These are phyloP conservation scores for Stenodera caucasica DNA, from an alignment of 2,888 invertebrate genomes.

Conservation along the genomic window DNA sequence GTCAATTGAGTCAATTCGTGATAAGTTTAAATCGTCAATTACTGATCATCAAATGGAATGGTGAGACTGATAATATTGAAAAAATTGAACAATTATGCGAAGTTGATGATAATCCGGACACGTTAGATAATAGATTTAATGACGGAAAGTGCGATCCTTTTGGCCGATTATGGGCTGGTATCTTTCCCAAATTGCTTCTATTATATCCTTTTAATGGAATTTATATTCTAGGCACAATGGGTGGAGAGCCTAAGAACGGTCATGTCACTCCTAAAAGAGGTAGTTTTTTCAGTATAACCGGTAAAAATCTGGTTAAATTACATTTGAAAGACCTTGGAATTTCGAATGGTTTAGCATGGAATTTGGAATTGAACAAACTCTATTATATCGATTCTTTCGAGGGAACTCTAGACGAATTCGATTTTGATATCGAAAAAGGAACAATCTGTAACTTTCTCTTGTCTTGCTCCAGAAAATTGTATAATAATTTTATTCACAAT, in stretches of 20 bases:
- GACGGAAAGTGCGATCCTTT: conserved; percentile 78
- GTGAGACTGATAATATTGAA: conserved; percentile 58
- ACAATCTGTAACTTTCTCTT: conserved; percentile 51
- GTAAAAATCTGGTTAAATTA: conserved; percentile 3
- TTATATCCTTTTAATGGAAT: neutral
- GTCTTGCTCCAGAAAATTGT: conserved; percentile 62
- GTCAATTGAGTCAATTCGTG: conserved; percentile 63
- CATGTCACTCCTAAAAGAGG: conserved; percentile 20
- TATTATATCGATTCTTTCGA: conserved; percentile 75
- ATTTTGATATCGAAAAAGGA: conserved; percentile 64
- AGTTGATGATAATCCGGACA: conserved; percentile 61
- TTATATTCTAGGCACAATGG: conserved; percentile 22
- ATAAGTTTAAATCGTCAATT: conserved; percentile 65
- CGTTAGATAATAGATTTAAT: conserved; percentile 67
- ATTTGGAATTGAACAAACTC: conserved; percentile 65
- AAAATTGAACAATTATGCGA: conserved; percentile 59
- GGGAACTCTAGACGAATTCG: conserved; percentile 66
- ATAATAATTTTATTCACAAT: conserved; percentile 52
- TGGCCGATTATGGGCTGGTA: conserved; percentile 67
- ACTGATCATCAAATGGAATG: conserved; percentile 67
- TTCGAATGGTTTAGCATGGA: conserved; percentile 73
- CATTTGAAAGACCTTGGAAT: conserved; percentile 27
- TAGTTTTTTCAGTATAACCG: neutral
- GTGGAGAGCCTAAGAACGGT: conserved; percentile 20
- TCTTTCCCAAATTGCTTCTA: neutral